Evolutionary conservation across 2,888 invertebrate genomes (phyloP), one percentile per base, ranked within the genome.

Genomic region (Acanthosoma haemorrhoidale): DNA sequence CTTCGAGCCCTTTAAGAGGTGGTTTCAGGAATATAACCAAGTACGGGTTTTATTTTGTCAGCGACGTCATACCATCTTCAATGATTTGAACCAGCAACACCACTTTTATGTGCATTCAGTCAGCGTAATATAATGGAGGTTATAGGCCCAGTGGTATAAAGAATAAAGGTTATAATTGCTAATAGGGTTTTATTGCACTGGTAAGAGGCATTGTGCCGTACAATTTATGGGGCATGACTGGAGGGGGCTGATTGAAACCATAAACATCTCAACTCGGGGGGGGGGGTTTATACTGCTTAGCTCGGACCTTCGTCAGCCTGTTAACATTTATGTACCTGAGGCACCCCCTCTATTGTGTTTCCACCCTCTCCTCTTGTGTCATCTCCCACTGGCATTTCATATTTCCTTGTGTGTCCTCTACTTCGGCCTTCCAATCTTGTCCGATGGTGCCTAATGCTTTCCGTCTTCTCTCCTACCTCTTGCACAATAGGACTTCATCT

Each of bases 271-370:
- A 21, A 13, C 43, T 9, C 11, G 51, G 21, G n/a, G 29, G 51
- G 25, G 41, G n/a, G 18, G 32, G 29, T 25, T n/a, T 51, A 25
- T 51, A 51, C n/a, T 51, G 51, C 51, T 51, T 51, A 25, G 51
- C 51, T 51, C 13, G 51, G 51, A 51, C 51, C 51, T 51, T 51
- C 29, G 51, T 51, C 51, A 51, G 51, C 51, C 51, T 25, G 51
- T 51, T 51, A 51, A 51, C 51, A 51, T 51, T 51, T 51, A 51
- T n/a, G n/a, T 51, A 51, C 51, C 51, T 51, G 51, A 51, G n/a
- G 25, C 51, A 51, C 13, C 4, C 8, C 51, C 25, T n/a, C 51
- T 25, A 51, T 51, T 51, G 51, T 51, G n/a, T n/a, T 11, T 25
- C 29, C 8, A 43, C 21, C 43, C 21, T n/a, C 13, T 21, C n/a